These are phyloP conservation scores for Hypolimnas misippus DNA, from an alignment of 2,888 invertebrate genomes.

Conservation along the genomic window DNA sequence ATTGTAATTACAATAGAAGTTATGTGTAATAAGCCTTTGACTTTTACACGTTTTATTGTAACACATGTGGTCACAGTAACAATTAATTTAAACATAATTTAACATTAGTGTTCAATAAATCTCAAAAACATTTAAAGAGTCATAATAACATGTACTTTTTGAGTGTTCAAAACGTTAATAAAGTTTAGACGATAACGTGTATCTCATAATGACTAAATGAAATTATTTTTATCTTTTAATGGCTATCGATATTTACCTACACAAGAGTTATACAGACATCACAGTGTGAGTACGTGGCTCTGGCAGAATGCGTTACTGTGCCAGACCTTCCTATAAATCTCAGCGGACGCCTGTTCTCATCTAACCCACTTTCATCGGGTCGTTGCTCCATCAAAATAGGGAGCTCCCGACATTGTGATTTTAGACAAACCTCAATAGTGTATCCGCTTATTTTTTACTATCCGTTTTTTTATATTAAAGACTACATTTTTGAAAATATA, in stretches of 20 bases:
- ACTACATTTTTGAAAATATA: not conserved
- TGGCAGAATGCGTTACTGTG: conserved; percentile 57
- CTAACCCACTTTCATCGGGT: conserved; percentile 64
- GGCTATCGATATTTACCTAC: conserved; percentile 42
- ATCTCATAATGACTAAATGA: conserved; percentile 34
- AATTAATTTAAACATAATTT: not conserved
- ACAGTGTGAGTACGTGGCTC: conserved; percentile 49
- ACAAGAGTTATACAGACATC: conserved; percentile 40
- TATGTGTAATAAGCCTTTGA: not conserved
- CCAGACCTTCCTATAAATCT: conserved; percentile 63
- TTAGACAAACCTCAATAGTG: conserved; percentile 35
- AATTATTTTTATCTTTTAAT: conserved; percentile 44
- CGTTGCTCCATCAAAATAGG: conserved; percentile 60
- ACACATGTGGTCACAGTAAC: not conserved
- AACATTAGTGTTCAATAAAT: not conserved
- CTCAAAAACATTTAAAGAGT: too few relatives aligned
- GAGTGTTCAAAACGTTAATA: not conserved
- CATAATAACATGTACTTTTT: not conserved
- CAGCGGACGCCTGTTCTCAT: conserved; percentile 53
- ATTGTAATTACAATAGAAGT: not conserved
- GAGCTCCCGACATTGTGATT: conserved; percentile 51
- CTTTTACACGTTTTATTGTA: not conserved
- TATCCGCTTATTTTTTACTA: not conserved
- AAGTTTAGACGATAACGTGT: not conserved
- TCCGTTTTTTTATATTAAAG: not conserved